phyloP scores from a whole-genome alignment of 2,888 invertebrate genomes.

The Sylvicola cinctus region DNA sequence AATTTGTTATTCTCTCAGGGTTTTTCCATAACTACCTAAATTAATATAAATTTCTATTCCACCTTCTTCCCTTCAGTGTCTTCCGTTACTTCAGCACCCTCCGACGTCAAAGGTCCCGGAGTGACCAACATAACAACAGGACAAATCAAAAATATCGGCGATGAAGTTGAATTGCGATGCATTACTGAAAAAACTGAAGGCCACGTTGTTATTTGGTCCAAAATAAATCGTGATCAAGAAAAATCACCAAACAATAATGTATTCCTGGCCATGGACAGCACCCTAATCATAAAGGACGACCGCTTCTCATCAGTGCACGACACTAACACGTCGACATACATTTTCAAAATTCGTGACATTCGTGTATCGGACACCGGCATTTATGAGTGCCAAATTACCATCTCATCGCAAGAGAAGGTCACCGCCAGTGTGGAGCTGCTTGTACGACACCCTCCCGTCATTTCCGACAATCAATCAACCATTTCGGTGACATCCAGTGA shows the following conservation, averaged over 20 bases:
- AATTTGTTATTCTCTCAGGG: no score
- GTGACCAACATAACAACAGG: slow-evolving; percentile 8
- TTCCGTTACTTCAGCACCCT: no score
- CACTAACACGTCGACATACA: slow-evolving; percentile 6
- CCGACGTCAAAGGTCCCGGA: slow-evolving; percentile 1
- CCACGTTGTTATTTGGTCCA: slow-evolving; percentile 20
- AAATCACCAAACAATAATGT: slow-evolving; percentile 17
- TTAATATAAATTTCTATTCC: no score
- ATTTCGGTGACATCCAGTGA: slow-evolving; percentile 16
- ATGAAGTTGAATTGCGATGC: slow-evolving; percentile 20
- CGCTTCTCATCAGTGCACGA: slow-evolving; percentile 17
- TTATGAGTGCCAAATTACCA: slow-evolving; percentile 23
- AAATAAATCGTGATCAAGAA: slow-evolving; percentile 14
- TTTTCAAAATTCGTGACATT: no score
- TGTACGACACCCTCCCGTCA: slow-evolving; percentile 20
- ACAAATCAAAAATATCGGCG: slow-evolving; percentile 13
- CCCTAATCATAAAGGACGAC: slow-evolving; percentile 17
- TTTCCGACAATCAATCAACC: slow-evolving; percentile 16
- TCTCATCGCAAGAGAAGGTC: slow-evolving; percentile 18
- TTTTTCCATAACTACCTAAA: no score
- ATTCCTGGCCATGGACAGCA: slow-evolving; percentile 18
- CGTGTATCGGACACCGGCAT: slow-evolving; percentile 20
- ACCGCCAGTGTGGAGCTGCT: slow-evolving; percentile 17
- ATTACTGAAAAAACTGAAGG: slow-evolving; percentile 20
- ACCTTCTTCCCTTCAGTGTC: no score